Evolutionary conservation across 2,888 invertebrate genomes (phyloP), one percentile per base, ranked within the genome.

Genomic region (Marronus borbonicus): DNA sequence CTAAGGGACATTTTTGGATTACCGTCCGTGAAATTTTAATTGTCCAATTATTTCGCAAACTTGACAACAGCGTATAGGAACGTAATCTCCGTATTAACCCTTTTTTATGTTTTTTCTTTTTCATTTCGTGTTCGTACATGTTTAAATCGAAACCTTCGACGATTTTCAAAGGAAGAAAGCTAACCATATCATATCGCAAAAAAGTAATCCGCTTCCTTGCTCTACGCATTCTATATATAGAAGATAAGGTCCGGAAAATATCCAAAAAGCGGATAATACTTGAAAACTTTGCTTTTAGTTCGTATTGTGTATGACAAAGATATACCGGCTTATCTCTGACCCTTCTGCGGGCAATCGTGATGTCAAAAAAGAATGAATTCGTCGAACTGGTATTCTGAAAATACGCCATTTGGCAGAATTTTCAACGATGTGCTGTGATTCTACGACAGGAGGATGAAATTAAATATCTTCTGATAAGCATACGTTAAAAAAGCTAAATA

Each of bases 291-390:
- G 39, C 17, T 39, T n/a, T 20, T 17, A 44, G 17, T 44, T 24
- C 12, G 24, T 44, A 65, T 65, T 65, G 65, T 65, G 36, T 39
- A 55, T 17, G 44, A 65, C 44, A 49, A 65, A 65, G 39, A 20
- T 39, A 44, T 8, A 17, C 65, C 39, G n/a, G 65, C 65, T 65
- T 65, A 65, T 65, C 65, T 65, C 44, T 44, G 65, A 65, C 65
- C 65, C 49, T 65, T 65, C 65, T 65, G 17, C 5, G 55, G 55
- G 39, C 65, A 17, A 39, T 10, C 39, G 39, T 36, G 49, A 65
- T 44, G 17, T 65, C 65, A 39, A 65, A 65, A 17, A 2, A 8
- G 44, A 44, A 44, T 7, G 12, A 14, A 14, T 5, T 12, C 65
- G 39, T 20, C 39, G 65, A 39, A 39, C 20, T n/a, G 65, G 39